A percentile compares a stretch with the other conserved stretches of the same genome.
Conservation (phyloP, 2,797 vertebrate genomes). For the Sandelia bainsii region DNA sequence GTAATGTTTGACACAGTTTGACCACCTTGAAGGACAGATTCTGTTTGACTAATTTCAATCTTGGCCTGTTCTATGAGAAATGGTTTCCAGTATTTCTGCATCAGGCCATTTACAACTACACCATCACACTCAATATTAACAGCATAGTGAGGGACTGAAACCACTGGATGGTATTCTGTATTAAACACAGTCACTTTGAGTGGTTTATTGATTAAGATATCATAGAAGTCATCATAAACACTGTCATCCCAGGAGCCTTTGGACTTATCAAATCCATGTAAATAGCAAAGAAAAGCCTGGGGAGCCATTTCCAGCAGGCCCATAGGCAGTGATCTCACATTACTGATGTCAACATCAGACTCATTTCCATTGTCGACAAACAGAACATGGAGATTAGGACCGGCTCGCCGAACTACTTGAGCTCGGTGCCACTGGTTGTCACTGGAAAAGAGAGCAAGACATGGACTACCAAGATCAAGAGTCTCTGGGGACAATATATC, state of each 20-base stretch:
- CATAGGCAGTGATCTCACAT: slow-evolving; percentile 79
- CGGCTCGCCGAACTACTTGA: slow-evolving; percentile 71
- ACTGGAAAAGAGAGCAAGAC: slow-evolving; percentile 84
- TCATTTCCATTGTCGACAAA: slow-evolving; percentile 91
- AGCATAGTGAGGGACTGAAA: slow-evolving; percentile 76
- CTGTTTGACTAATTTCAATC: background rate
- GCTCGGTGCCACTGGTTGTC: slow-evolving; percentile 89
- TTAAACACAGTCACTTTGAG: slow-evolving; percentile 81
- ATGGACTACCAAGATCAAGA: slow-evolving; percentile 81
- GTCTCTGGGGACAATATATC: slow-evolving; percentile 17
- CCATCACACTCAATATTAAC: slow-evolving; percentile 84
- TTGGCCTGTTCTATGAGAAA: background rate
- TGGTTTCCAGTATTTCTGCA: slow-evolving; percentile 82
- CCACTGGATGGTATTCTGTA: slow-evolving; percentile 48
- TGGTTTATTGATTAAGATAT: slow-evolving; percentile 80
- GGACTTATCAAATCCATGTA: slow-evolving; percentile 84
- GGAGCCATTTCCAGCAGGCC: slow-evolving; percentile 79
- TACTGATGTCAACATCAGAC: slow-evolving; percentile 71
- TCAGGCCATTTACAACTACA: slow-evolving; percentile 75
- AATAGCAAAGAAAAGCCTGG: slow-evolving; percentile 88
- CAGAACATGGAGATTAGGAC: slow-evolving; percentile 67
- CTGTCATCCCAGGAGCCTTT: slow-evolving; percentile 84
- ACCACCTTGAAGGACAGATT: background rate
- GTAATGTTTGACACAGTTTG: background rate
- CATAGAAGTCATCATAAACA: slow-evolving; percentile 84